Evolutionary conservation across 2,888 invertebrate species (phyloP), one percentile per base, ranked within the genome.

Genomic region (Scotopteryx bipunctaria): DNA sequence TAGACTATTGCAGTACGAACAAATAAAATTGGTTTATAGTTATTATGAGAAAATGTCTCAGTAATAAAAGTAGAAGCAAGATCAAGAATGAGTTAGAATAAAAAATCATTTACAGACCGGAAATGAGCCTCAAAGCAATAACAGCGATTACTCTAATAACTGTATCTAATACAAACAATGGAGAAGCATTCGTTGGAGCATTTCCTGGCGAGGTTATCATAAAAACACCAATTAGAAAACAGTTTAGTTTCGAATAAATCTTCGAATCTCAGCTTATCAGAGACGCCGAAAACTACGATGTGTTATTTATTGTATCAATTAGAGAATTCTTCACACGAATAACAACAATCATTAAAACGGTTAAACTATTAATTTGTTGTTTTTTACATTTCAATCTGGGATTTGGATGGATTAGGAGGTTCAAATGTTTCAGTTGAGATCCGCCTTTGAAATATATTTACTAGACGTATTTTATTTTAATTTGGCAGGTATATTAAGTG

Each of bases 291-390:
- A 69, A 69, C 68, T 70, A 70, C 58, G 56, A 67, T 72, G 68
- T 73, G 72, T 81, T 81, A 83, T 86, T 86, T 83, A 86, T 86
- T 81, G 69, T 75, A 76, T 83, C 81, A 84, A 88, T 89, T 86
- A 84, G 80, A 67, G 66, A 77, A 83, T 85, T 81, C 76, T 85
- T 81, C 76, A 81, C 81, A 78, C 81, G 71, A 71, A 69, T 67
- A 71, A 76, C 63, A 69, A 71, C 66, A 70, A 73, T 70, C 65
- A 67, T 59, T 58, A 59, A 63, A 63, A 61, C 53, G 66, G 54
- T 53, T 50, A 52, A 52, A 46, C 49, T 48, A 53, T 56, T 31
- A 36, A 48, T 27, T 52, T 55, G 48, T 53, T 44, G 29, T 44
- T 45, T 52, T 52, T 37, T 46, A 35, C 13, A 17, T 41, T 45